Evolutionary conservation across 2,113 vertebrate genomes (phyloP), one percentile per base, ranked within the genome.

Genomic region (Raja brachyura): DNA sequence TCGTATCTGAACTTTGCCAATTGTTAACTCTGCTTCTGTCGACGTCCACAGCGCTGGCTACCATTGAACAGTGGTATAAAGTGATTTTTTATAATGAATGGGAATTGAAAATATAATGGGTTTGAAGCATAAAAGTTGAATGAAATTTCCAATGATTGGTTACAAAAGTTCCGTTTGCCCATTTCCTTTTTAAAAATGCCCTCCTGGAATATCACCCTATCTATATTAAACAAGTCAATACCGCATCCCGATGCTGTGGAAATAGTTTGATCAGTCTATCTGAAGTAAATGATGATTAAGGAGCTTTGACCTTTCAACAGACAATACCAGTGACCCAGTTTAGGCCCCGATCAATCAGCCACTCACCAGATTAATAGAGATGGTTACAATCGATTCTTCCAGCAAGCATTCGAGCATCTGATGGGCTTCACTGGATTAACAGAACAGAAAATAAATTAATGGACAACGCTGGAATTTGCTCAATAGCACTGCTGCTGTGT

Each of bases 241-340:
- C 93, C 68, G 0, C 94, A 93, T 90, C 63, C 70, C 0, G 93
- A 92, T 70, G 73, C 66, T 73, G 90, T 92, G 90, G 18, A 70
- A 92, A 73, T 70, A 73, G 68, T 92, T 92, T 73, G 93, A 95
- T 94, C 96, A 93, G 93, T 94, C 95, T 94, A 61, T 94, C 95
- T 95, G 94, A 95, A 96, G 95, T 95, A 95, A 97, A 96, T 94
- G 95, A 96, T 97, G 96, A 97, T 97, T 95, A 96, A 97, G 95
- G 96, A 97, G 96, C 96, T 96, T 94, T 96, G 95, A 95, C 97
- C 97, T 96, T 95, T 96, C 96, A 96, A 97, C 96, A 96, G 97
- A 97, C 95, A 96, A 95, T 95, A 96, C 96, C 95, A 95, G 96
- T 96, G 97, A 96, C 97, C 97, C 97, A 96, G 97, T 97, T 97